Conservation (phyloP, 1,140 invertebrate genomes). For the Bombus huntii region DNA sequence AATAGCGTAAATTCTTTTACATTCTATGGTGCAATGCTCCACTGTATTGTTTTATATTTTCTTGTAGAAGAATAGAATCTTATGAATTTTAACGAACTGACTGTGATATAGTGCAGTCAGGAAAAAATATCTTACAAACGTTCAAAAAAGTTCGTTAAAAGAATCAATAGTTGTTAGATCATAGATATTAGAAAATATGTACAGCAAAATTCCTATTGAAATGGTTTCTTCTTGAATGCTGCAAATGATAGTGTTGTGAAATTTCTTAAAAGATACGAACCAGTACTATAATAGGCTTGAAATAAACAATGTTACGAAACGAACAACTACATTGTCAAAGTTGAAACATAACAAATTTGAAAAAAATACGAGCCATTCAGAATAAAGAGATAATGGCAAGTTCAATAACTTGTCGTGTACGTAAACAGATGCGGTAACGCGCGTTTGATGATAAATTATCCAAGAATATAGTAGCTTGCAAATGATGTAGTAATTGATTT, state of each 20-base stretch:
- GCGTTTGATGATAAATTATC: too few species aligned
- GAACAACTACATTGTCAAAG: not conserved
- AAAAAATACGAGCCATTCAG: not conserved
- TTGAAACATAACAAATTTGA: not conserved
- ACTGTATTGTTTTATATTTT: not conserved
- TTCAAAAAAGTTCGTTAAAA: too few species aligned
- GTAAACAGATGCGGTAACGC: not conserved
- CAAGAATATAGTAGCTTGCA: too few species aligned
- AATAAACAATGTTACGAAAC: not conserved
- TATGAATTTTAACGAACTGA: not conserved
- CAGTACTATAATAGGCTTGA: not conserved
- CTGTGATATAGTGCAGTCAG: not conserved
- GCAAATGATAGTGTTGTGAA: not conserved
- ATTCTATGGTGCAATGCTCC: not conserved
- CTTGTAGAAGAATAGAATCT: not conserved
- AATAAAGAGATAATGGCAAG: not conserved
- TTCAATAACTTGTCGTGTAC: not conserved
- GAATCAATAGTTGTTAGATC: too few species aligned
- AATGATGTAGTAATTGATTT: not conserved
- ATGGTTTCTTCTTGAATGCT: not conserved
- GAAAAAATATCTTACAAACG: not conserved
- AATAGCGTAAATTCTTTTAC: not conserved
- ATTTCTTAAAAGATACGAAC: not conserved
- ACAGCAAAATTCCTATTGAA: too few species aligned
- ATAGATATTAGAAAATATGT: not conserved